These are phyloP conservation scores for Apotomis betuletana DNA, from an alignment of 2,888 invertebrate species.

Conservation along the genomic window DNA sequence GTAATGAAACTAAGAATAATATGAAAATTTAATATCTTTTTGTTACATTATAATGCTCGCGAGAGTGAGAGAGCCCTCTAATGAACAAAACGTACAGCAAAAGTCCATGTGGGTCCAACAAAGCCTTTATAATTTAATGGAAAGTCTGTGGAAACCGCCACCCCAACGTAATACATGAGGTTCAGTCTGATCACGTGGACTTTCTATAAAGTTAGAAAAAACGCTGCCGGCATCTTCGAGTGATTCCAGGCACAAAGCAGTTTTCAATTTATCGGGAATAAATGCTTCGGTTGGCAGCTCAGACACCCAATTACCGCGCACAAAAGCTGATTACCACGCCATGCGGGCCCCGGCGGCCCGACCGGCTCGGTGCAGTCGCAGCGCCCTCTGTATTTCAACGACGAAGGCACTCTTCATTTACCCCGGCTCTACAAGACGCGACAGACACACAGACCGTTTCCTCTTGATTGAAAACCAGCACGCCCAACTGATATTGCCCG, in stretches of 20 bases:
- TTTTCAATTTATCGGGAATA: slow-evolving; percentile 83
- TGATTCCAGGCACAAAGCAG: slow-evolving; percentile 78
- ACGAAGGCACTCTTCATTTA: slow-evolving; percentile 75
- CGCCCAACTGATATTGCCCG: slow-evolving; percentile 35
- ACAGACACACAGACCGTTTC: slow-evolving; percentile 55
- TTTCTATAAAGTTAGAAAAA: slow-evolving; percentile 57
- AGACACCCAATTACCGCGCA: slow-evolving; percentile 83
- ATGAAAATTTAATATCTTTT: no score
- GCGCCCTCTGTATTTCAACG: slow-evolving; percentile 72
- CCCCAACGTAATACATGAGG: slow-evolving; percentile 31
- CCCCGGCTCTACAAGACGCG: slow-evolving; percentile 63
- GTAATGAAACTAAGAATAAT: no score
- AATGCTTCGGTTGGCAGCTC: slow-evolving; percentile 82
- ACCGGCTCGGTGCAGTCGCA: slow-evolving; percentile 51
- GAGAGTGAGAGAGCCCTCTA: no score
- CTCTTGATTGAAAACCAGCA: slow-evolving; percentile 66
- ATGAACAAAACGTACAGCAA: neutral
- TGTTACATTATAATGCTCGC: no score
- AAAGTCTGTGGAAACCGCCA: slow-evolving; percentile 18
- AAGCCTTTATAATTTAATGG: slow-evolving; percentile 9
- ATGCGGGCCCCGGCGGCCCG: slow-evolving; percentile 50
- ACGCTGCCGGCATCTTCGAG: slow-evolving; percentile 68
- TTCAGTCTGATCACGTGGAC: slow-evolving; percentile 47
- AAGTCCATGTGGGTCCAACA: neutral
- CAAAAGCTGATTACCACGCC: slow-evolving; percentile 81